Conservation (phyloP, 1,140 invertebrate genomes). For the Tachypleus tridentatus region DNA sequence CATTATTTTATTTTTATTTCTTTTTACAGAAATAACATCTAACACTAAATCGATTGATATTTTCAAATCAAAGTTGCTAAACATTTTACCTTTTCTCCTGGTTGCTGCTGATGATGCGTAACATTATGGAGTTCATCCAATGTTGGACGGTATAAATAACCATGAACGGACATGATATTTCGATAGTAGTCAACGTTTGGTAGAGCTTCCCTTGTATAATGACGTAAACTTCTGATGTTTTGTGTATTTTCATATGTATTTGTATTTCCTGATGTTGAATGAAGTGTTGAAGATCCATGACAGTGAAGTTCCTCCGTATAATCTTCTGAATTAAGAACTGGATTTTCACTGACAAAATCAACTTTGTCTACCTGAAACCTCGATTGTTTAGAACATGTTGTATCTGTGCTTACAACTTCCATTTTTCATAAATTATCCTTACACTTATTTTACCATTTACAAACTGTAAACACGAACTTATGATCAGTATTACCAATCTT, state of each 20-base stretch:
- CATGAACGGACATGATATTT: constrained; percentile 75
- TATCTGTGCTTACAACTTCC: background rate
- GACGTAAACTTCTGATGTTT: constrained; percentile 66
- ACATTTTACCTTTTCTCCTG: too few relatives aligned
- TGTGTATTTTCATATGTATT: constrained; percentile 32
- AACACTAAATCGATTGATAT: too few relatives aligned
- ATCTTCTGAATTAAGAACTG: too few relatives aligned
- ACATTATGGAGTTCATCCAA: constrained; percentile 79
- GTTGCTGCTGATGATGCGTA: too few relatives aligned
- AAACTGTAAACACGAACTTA: too few relatives aligned
- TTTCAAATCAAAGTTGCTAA: too few relatives aligned
- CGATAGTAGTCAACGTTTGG: constrained; percentile 86
- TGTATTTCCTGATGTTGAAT: constrained; percentile 39
- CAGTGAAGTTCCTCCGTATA: too few relatives aligned
- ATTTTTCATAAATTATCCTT: too few relatives aligned
- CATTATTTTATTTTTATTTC: too few relatives aligned
- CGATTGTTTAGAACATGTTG: constrained; percentile 21
- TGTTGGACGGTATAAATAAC: constrained; percentile 74
- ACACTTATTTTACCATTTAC: too few relatives aligned
- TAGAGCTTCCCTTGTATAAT: constrained; percentile 80
- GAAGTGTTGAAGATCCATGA: background rate
- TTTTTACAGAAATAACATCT: too few relatives aligned
- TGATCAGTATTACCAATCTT: too few relatives aligned
- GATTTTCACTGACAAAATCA: constrained; percentile 20
- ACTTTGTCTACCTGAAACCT: constrained; percentile 36